These are phyloP conservation scores for Chlorodrepanis virens DNA, from an alignment of 2,113 vertebrate genomes.

Conservation along the genomic window DNA sequence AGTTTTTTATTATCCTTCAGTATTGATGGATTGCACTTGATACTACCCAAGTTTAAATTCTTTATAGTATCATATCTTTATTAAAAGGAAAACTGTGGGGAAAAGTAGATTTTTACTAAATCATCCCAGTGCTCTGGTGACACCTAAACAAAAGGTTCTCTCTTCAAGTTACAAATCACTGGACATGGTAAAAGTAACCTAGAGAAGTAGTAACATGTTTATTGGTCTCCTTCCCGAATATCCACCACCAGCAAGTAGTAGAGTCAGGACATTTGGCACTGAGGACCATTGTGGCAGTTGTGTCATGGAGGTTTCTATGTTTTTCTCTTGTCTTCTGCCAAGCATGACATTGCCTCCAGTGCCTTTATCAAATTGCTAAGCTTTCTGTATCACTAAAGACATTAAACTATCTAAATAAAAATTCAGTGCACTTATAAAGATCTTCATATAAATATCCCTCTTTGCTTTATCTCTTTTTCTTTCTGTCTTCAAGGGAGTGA, in stretches of 20 bases:
- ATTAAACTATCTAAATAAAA: neutral
- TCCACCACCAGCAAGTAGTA: neutral
- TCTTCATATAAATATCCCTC: neutral
- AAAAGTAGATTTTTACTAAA: neutral
- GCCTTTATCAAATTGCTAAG: neutral
- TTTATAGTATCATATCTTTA: neutral
- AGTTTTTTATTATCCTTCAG: slow-evolving; percentile 11
- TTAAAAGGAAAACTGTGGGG: neutral
- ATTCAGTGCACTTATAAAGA: neutral
- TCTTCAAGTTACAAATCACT: neutral
- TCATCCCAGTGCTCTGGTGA: neutral
- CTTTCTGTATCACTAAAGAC: neutral
- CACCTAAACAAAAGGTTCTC: neutral
- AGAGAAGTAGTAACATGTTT: neutral
- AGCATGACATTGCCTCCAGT: accelerated
- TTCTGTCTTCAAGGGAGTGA: neutral
- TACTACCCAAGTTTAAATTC: neutral
- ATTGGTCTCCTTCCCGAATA: neutral
- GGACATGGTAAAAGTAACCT: neutral
- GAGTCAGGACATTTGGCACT: neutral
- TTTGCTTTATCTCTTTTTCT: neutral
- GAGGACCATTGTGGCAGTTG: neutral
- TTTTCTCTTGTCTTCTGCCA: neutral
- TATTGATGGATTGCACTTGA: neutral
- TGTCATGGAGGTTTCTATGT: neutral